Base-by-base conservation (phyloP, 2,113 vertebrate genomes). In the Symphodus melops region DNA sequence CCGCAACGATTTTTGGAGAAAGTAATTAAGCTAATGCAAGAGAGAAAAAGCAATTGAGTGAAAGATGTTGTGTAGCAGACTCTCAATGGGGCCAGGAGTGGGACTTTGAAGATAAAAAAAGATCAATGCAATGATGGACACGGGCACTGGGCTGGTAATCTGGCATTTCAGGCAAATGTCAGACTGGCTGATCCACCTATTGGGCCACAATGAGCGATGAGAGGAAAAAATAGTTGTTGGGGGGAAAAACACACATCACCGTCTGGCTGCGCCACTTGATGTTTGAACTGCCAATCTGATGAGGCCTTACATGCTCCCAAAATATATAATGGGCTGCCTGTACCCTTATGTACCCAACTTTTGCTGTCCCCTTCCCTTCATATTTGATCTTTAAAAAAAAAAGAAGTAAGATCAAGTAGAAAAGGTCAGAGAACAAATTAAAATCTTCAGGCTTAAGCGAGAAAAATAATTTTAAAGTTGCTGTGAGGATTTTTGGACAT, bases 21-120 rank as follows among this genome's bases (percentile, higher is more conserved):
- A 56, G 11, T 78, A 75, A 86, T 84, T 83, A 80, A 67, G 39
- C 57, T 65, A 68, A 81, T 77, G 68, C 44, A 37, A 48, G 55
- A 59, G 39, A 61, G 55, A 66, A 49, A 65, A 54, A 54, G 19
- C 2, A 49, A 75, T 39, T 65, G 21, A 70, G 41, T 52, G 25
- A 37, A 70, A 54, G 17, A 37, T 53, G 28, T 48, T 52, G 3
- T 68, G 19, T 61, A 19, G 39, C 37, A 56, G 37, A 54, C 19
- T 72, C n/a, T 36, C 13, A 33, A 59, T 66, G 13, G 16, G 4
- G 28, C 9, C 7, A 66, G 23, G 25, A 58, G 10, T 48, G 8
- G 6, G 3, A 33, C 25, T 56, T 28, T 3, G n/a, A 64, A 46
- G 52, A 64, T 65, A 33, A 21, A 39, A 49, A 41, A 51, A 23